phyloP scores from a whole-genome alignment of 1,140 invertebrate genomes.

The Holcopasites calliopsidis region DNA sequence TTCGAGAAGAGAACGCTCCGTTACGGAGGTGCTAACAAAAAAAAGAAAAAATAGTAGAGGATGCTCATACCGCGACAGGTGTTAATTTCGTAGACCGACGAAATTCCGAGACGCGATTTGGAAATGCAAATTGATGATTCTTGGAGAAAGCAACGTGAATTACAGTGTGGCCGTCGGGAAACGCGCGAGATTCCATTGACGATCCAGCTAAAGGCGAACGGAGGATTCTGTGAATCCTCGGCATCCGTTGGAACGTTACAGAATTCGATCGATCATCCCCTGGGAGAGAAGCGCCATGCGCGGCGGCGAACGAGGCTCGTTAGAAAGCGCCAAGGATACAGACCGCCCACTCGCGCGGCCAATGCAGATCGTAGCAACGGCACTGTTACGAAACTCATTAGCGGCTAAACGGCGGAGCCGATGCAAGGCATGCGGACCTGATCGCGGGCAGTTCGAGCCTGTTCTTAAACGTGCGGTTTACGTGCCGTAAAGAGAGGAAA shows the following conservation, averaged over 20 bases:
- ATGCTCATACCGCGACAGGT: neutral
- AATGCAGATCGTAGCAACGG: conserved; percentile 20
- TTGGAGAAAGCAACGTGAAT: conserved; percentile 1
- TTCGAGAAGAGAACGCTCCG: neutral
- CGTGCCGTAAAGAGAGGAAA: conserved; percentile 2
- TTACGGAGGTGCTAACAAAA: neutral
- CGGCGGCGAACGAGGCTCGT: neutral
- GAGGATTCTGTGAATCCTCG: no score
- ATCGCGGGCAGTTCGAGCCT: conserved; percentile 30
- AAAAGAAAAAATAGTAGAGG: neutral
- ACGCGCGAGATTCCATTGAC: conserved; percentile 2
- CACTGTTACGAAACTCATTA: conserved; percentile 72
- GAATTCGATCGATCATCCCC: neutral
- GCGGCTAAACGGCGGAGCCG: conserved; percentile 46
- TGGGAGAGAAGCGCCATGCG: neutral
- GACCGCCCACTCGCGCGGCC: conserved; percentile 37
- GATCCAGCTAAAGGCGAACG: no score
- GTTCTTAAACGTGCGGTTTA: conserved; percentile 29
- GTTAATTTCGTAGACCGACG: neutral
- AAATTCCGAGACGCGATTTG: neutral
- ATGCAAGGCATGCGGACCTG: conserved; percentile 36
- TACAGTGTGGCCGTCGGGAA: neutral
- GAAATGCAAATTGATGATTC: neutral
- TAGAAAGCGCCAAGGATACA: conserved; percentile 61
- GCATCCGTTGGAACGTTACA: neutral